Conservation (phyloP, 2,888 invertebrate genomes). For the Diloba caeruleocephala region DNA sequence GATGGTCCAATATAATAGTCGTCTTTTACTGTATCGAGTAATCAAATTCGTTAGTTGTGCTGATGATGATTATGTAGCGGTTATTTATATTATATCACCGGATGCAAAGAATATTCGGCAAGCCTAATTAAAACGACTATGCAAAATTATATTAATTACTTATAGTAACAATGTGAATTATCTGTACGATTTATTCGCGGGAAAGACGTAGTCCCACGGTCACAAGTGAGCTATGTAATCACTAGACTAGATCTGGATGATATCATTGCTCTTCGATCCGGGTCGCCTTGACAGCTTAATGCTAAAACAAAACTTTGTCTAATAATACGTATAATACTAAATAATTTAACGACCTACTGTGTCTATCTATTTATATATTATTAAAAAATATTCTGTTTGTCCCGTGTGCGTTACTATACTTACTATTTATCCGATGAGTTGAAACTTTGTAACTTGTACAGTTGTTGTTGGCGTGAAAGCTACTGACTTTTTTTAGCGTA, state of each 20-base stretch:
- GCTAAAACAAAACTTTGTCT: slow-evolving; percentile 39
- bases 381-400: too few relatives aligned
- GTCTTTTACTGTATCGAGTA: neutral
- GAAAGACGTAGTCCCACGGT: slow-evolving; percentile 63
- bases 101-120: slow-evolving; percentile 20
- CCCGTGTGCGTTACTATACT: too few relatives aligned
- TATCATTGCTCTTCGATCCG: slow-evolving; percentile 70
- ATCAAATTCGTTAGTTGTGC: neutral
- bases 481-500: too few relatives aligned
- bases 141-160: slow-evolving; percentile 36
- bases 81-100: slow-evolving; percentile 37
- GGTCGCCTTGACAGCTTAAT: slow-evolving; percentile 55
- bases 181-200: slow-evolving; percentile 34
- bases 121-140: slow-evolving; percentile 29
- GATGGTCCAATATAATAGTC: too few relatives aligned
- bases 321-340: slow-evolving; percentile 22
- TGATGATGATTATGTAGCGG: too few relatives aligned
- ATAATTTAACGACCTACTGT: slow-evolving; percentile 9
- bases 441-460: too few relatives aligned
- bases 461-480: too few relatives aligned
- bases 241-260: slow-evolving; percentile 71
- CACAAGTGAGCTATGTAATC: slow-evolving; percentile 62
- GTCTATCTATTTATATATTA: too few relatives aligned
- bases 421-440: too few relatives aligned
- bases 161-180: slow-evolving; percentile 47